phyloP scores from a whole-genome alignment of 2,113 vertebrate genomes.

The Scomber japonicus region DNA sequence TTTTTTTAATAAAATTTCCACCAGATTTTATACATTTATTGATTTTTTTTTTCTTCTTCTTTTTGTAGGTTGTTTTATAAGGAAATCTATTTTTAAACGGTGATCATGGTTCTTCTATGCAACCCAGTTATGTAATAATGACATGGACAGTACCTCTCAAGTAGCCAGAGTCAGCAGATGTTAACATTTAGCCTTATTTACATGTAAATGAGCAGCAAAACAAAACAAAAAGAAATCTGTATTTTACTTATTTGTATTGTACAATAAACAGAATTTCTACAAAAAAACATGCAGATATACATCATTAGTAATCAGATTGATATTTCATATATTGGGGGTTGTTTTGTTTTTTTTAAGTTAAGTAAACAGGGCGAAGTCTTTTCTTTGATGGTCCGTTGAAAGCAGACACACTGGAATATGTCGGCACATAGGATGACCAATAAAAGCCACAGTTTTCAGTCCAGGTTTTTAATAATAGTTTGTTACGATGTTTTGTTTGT shows the following conservation, averaged over 20 bases:
- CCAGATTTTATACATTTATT: slow-evolving; percentile 69
- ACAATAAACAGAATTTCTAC: slow-evolving; percentile 43
- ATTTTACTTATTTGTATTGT: slow-evolving; percentile 50
- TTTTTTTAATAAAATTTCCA: slow-evolving; percentile 56
- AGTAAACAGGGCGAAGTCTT: slow-evolving; percentile 29
- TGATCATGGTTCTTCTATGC: slow-evolving; percentile 78
- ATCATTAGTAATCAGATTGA: slow-evolving; percentile 21
- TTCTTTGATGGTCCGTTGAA: slow-evolving; percentile 42
- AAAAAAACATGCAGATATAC: slow-evolving; percentile 43
- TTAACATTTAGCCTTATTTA: slow-evolving; percentile 66
- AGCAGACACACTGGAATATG: slow-evolving; percentile 77
- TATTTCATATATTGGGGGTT: slow-evolving; percentile 19
- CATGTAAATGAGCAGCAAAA: slow-evolving; percentile 50
- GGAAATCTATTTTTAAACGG: slow-evolving; percentile 75
- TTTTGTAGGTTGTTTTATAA: slow-evolving; percentile 74
- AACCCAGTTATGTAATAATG: slow-evolving; percentile 59
- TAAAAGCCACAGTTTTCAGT: slow-evolving; percentile 57
- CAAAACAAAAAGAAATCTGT: slow-evolving; percentile 46
- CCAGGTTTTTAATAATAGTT: slow-evolving; percentile 29
- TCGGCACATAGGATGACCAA: slow-evolving; percentile 67
- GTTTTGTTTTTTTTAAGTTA: slow-evolving; percentile 16
- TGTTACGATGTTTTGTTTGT: slow-evolving; percentile 28
- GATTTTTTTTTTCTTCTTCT: slow-evolving; percentile 11
- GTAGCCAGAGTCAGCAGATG: slow-evolving; percentile 45
- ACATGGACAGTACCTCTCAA: slow-evolving; percentile 57